phyloP scores from a whole-genome alignment of 2,113 vertebrate species.

The Physeter macrocephalus region DNA sequence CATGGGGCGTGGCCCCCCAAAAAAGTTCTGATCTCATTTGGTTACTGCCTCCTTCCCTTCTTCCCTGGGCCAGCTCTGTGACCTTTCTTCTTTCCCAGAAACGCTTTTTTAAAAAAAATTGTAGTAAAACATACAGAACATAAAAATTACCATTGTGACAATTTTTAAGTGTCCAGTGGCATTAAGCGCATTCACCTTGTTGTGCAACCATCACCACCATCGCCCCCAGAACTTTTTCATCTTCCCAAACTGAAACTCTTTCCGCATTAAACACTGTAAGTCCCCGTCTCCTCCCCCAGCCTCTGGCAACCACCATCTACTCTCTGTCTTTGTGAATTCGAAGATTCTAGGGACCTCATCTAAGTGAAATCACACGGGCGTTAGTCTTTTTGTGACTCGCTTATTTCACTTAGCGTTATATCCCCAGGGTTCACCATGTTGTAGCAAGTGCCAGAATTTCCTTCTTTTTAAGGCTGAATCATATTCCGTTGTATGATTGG shows the following conservation, averaged over 20 bases:
- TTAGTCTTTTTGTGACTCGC: neutral
- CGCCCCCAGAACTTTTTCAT: neutral
- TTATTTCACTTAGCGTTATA: neutral
- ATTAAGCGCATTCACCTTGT: neutral
- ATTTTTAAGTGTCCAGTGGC: neutral
- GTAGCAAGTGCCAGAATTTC: neutral
- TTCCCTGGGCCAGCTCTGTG: neutral
- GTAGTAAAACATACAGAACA: neutral
- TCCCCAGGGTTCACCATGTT: neutral
- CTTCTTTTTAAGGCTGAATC: neutral
- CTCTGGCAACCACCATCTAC: neutral
- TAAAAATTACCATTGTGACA: neutral
- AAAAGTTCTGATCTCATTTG: neutral
- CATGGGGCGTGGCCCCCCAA: accelerated
- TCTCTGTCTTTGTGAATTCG: neutral
- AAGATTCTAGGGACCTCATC: neutral
- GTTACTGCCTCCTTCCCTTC: neutral
- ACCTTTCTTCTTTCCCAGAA: neutral
- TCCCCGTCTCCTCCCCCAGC: accelerated
- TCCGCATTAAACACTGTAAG: neutral
- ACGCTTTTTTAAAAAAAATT: neutral
- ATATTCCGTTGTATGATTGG: neutral
- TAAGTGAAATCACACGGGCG: neutral
- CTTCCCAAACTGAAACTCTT: neutral
- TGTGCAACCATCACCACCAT: neutral